Evolutionary conservation across 53 echinoderm and acorn worm species (phyloP).

Genomic region (Echinarachnius parma): DNA sequence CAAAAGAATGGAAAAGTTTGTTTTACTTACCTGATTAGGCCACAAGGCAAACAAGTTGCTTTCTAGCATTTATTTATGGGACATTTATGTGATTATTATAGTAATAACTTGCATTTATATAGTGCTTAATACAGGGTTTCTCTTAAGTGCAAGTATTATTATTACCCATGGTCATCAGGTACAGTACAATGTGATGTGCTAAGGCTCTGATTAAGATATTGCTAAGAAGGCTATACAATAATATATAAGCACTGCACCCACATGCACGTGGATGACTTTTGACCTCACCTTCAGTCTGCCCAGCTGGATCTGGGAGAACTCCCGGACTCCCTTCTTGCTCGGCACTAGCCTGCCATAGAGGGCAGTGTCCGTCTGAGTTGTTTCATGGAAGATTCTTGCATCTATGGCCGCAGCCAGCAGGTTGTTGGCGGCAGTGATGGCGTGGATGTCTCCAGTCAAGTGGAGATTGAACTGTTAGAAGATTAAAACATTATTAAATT

Average conservation of each 20-base stretch:
- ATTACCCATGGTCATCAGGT: background rate
- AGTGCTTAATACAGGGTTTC: no score
- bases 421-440: conserved; percentile 97
- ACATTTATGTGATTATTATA: no score
- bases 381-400: conserved; percentile 97
- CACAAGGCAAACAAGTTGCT: no score
- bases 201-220: background rate
- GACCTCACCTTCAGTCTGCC: conserved; percentile 68
- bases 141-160: no score
- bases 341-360: conserved; percentile 90
- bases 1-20: no score
- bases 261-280: background rate
- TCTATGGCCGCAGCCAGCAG: conserved; percentile 96
- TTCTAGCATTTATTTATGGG: no score
- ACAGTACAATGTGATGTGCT: background rate
- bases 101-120: no score
- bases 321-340: conserved; percentile 70
- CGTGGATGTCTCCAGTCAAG: conserved; percentile 98
- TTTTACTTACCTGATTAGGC: no score
- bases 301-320: conserved; percentile 82
- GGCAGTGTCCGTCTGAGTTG: conserved; percentile 86
- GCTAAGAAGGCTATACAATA: background rate
- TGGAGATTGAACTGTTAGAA: conserved; percentile 99
- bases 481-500: no score
- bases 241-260: background rate